Conservation (phyloP, 2,888 invertebrate species). For the Branchipolynoe longqiensis region DNA sequence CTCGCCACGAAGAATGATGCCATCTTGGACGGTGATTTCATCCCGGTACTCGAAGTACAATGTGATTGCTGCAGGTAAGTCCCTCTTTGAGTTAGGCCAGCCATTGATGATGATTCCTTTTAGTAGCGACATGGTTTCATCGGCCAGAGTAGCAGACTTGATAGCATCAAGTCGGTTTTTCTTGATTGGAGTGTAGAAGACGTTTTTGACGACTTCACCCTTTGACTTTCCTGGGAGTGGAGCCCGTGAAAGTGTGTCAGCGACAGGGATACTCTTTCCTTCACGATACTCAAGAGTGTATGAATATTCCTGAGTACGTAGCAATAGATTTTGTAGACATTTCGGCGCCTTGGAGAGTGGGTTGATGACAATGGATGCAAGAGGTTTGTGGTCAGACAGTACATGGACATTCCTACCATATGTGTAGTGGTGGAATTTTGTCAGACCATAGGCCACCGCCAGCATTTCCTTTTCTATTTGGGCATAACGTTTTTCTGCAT, state of each 20-base stretch:
- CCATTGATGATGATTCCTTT: slow-evolving; percentile 55
- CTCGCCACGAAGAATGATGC: slow-evolving; percentile 62
- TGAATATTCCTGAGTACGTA: no score
- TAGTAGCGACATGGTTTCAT: slow-evolving; percentile 53
- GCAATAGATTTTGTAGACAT: slow-evolving; percentile 63
- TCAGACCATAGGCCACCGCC: slow-evolving; percentile 76
- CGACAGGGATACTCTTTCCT: slow-evolving; percentile 63
- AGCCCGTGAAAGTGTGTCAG: slow-evolving; percentile 58
- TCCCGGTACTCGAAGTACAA: no score
- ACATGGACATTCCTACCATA: slow-evolving; percentile 75
- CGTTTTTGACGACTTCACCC: not conserved
- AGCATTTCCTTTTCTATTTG: slow-evolving; percentile 79
- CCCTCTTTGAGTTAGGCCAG: slow-evolving; percentile 59
- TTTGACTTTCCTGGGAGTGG: no score
- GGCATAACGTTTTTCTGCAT: slow-evolving; percentile 77
- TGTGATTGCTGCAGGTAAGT: slow-evolving; percentile 28
- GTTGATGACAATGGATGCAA: slow-evolving; percentile 78
- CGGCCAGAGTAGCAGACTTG: slow-evolving; percentile 38
- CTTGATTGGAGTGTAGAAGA: not conserved
- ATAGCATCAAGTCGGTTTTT: not conserved
- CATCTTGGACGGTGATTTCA: slow-evolving; percentile 51
- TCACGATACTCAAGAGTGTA: slow-evolving; percentile 50
- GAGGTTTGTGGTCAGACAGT: slow-evolving; percentile 80
- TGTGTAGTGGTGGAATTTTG: slow-evolving; percentile 79
- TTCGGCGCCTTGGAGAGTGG: slow-evolving; percentile 69